Evolutionary conservation across 2,888 invertebrate species (phyloP).

Genomic region (Drosophila fulvimacula): DNA sequence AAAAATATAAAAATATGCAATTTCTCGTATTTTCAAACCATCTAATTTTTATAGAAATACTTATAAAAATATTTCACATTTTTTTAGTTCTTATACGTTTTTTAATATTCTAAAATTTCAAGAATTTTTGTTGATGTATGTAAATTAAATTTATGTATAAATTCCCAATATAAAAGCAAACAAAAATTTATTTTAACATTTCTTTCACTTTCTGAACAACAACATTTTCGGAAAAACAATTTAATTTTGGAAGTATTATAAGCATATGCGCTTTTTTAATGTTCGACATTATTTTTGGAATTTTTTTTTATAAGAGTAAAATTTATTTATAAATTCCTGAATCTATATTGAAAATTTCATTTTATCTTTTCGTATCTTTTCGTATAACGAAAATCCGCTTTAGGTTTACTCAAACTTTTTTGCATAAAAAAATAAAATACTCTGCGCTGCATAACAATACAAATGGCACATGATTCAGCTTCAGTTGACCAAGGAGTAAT

Average conservation of each 20-base stretch:
- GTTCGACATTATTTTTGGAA: neutral
- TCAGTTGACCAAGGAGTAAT: conserved; percentile 13
- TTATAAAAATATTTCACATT: neutral
- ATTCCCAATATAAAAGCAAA: neutral
- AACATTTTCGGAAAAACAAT: neutral
- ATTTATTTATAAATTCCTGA: neutral
- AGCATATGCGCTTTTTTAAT: neutral
- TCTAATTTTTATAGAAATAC: neutral
- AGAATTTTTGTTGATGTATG: neutral
- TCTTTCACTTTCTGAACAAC: neutral
- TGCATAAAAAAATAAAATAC: neutral
- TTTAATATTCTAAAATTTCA: neutral
- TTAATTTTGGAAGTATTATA: neutral
- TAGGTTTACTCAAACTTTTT: neutral
- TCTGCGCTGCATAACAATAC: neutral
- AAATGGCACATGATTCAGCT: conserved; percentile 9
- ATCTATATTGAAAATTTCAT: neutral
- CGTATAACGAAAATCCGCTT: accelerated
- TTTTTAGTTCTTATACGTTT: neutral
- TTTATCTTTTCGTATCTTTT: neutral
- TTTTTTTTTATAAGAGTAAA: neutral
- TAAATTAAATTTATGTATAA: neutral
- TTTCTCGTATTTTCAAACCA: too few species aligned
- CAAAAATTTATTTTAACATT: neutral
- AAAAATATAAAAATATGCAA: too few species aligned